phyloP scores from a whole-genome alignment of 2,113 vertebrate species.

The Mirza zaza region DNA sequence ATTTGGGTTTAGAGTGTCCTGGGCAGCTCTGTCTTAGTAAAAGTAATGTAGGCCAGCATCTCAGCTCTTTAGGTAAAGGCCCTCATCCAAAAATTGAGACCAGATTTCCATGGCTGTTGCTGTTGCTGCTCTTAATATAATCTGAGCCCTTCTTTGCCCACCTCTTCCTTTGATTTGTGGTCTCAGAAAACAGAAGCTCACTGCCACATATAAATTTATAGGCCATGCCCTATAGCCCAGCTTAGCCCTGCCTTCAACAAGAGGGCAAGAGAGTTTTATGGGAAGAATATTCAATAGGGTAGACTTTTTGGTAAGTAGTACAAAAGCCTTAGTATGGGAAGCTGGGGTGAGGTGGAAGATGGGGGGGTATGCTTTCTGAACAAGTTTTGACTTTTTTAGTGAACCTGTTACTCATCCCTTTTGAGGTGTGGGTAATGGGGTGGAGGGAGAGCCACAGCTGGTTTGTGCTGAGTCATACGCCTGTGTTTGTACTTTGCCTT shows the following conservation, averaged over 20 bases:
- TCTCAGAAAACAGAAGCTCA: background rate
- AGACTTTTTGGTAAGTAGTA: background rate
- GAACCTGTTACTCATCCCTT: slow-evolving; percentile 44
- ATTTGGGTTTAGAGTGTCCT: background rate
- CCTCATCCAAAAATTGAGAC: background rate
- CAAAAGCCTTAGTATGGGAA: background rate
- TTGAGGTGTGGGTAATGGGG: background rate
- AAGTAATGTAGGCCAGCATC: background rate
- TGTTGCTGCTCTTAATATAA: background rate
- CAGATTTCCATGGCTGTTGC: background rate
- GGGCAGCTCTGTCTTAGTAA: background rate
- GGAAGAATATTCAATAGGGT: background rate
- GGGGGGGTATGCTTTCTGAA: background rate
- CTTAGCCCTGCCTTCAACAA: background rate
- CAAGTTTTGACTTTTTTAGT: slow-evolving; percentile 40
- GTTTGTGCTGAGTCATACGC: slow-evolving; percentile 64
- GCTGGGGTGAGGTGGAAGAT: no score
- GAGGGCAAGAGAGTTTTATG: background rate
- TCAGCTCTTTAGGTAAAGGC: background rate
- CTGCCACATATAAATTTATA: background rate
- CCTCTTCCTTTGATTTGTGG: background rate
- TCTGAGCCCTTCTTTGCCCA: background rate
- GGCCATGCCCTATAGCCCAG: background rate
- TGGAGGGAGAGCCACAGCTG: slow-evolving; percentile 45
- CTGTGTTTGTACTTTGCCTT: slow-evolving; percentile 61